Percentiles rank a stretch among this genome's conserved stretches.
These are phyloP conservation scores for Motacilla tschutschensis DNA, from an alignment of 2,113 vertebrate genomes.

Conservation along the genomic window DNA sequence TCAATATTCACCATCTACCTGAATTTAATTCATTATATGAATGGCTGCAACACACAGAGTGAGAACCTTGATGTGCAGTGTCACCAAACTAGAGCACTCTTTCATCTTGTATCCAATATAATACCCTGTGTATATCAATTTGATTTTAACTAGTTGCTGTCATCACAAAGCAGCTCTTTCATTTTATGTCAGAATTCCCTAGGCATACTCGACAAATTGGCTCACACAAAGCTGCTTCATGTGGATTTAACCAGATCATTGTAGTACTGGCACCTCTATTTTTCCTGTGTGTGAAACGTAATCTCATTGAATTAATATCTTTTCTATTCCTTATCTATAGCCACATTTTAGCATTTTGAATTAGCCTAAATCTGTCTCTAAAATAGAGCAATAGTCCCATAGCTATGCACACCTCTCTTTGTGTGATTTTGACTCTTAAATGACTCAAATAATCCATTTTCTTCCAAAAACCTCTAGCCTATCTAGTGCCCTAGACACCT, in stretches of 20 bases:
- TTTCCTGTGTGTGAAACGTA: not conserved
- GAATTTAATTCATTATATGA: not conserved
- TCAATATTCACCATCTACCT: not conserved
- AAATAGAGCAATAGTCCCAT: not conserved
- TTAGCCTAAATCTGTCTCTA: not conserved
- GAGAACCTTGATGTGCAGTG: not conserved
- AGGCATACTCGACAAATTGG: not conserved
- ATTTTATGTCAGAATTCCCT: not conserved
- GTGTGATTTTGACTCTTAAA: not conserved
- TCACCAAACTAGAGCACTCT: not conserved
- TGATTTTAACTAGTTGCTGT: conserved; percentile 1
- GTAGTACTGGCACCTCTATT: not conserved
- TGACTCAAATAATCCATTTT: not conserved
- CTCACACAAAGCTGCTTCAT: not conserved
- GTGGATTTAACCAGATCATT: not conserved
- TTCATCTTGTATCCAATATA: not conserved
- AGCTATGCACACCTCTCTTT: not conserved
- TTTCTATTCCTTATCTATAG: not conserved
- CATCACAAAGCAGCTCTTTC: not conserved
- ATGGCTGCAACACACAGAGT: not conserved
- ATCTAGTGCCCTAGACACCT: not conserved
- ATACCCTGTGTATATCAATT: not conserved
- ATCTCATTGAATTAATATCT: not conserved
- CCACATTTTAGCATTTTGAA: not conserved
- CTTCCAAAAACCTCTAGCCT: not conserved